phyloP scores from a whole-genome alignment of 2,888 invertebrate genomes.

The Darwinula stevensoni region DNA sequence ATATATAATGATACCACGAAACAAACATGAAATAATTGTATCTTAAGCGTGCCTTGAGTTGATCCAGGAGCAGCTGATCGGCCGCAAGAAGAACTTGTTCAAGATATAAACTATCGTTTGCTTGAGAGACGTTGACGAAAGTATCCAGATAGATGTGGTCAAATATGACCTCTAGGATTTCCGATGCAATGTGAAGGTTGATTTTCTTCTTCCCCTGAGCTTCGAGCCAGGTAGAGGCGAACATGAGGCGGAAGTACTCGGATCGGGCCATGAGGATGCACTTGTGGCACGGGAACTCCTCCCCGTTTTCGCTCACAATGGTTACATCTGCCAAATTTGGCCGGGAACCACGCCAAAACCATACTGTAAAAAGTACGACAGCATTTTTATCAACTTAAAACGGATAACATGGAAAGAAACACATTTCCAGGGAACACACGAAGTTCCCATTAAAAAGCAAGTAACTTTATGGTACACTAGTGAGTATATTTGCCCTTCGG shows the following conservation, averaged over 20 bases:
- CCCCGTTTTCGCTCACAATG: conserved; percentile 22
- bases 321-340: conserved; percentile 27
- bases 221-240: conserved; percentile 20
- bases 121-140: conserved; percentile 25
- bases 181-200: conserved; percentile 26
- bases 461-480: too few relatives aligned
- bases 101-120: conserved; percentile 33
- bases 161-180: conserved; percentile 31
- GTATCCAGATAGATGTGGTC: conserved; percentile 45
- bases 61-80: conserved; percentile 42
- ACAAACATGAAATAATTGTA: too few relatives aligned
- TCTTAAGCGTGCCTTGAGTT: conserved; percentile 37
- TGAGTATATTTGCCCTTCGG: too few relatives aligned
- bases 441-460: too few relatives aligned
- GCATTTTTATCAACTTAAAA: too few relatives aligned
- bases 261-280: conserved; percentile 46
- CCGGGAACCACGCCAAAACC: too few relatives aligned
- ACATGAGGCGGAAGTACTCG: conserved; percentile 65
- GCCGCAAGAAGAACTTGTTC: conserved; percentile 43
- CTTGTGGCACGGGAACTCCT: conserved; percentile 34
- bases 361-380: too few relatives aligned
- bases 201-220: not conserved
- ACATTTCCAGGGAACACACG: too few relatives aligned
- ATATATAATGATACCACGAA: too few relatives aligned
- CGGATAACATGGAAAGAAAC: too few relatives aligned